These are phyloP conservation scores for Allacma fusca DNA, from an alignment of 2,888 invertebrate genomes.

Conservation along the genomic window DNA sequence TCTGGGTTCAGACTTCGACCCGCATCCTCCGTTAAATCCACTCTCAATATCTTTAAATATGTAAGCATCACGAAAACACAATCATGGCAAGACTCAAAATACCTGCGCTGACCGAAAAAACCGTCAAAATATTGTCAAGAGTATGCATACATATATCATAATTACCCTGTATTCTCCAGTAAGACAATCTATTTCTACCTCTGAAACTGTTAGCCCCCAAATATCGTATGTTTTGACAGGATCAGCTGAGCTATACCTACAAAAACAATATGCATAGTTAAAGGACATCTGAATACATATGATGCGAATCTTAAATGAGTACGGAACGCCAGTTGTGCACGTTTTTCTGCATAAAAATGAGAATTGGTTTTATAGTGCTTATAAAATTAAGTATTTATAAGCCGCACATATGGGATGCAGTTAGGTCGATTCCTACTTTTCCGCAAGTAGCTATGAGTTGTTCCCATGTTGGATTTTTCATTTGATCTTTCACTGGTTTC, in stretches of 20 bases:
- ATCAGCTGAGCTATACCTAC: conserved; percentile 54
- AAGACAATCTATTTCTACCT: conserved; percentile 72
- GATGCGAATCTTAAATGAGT: too few species aligned
- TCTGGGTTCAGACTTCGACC: conserved; percentile 62
- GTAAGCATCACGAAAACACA: neutral
- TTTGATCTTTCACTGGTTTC: conserved; percentile 63
- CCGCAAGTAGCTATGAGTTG: conserved; percentile 63
- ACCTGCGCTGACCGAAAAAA: too few species aligned
- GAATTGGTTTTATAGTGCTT: too few species aligned
- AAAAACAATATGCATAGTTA: too few species aligned
- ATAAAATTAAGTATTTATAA: neutral
- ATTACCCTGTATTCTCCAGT: conserved; percentile 39
- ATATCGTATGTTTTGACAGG: conserved; percentile 62
- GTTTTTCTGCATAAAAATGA: too few species aligned
- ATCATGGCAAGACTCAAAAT: too few species aligned
- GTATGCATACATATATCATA: too few species aligned
- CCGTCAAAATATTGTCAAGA: too few species aligned
- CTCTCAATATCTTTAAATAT: conserved; percentile 57
- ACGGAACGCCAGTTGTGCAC: too few species aligned
- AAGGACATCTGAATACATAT: too few species aligned
- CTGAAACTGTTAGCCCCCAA: conserved; percentile 64
- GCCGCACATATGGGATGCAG: conserved; percentile 67
- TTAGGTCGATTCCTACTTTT: conserved; percentile 63
- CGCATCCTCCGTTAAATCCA: conserved; percentile 61
- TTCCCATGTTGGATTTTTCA: conserved; percentile 62